phyloP scores from a whole-genome alignment of 37 sponge, comb jelly and placozoan species.

The Mnemiopsis leidyi region DNA sequence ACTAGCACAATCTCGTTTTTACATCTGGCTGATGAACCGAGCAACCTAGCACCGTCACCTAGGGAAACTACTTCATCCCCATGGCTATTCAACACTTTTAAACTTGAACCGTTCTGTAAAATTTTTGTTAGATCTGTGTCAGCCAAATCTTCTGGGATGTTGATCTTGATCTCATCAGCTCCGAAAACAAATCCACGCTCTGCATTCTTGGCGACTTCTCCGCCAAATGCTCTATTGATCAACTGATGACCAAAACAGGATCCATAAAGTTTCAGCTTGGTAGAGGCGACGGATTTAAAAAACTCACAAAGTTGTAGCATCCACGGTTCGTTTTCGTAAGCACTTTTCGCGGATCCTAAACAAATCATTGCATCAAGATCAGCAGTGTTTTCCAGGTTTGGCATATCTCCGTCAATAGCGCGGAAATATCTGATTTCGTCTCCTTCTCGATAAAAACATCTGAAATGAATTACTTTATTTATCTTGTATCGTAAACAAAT shows the following conservation, averaged over 20 bases:
- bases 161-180: background rate
- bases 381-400: background rate
- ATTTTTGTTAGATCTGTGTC: background rate
- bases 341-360: background rate
- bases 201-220: background rate
- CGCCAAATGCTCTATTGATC: slow-evolving; percentile 19
- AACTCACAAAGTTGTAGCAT: slow-evolving; percentile 26
- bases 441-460: background rate
- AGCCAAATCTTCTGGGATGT: background rate
- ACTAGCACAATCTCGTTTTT: background rate
- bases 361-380: slow-evolving; percentile 24
- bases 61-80: slow-evolving; percentile 7
- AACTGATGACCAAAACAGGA: slow-evolving; percentile 21
- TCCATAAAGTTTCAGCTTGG: background rate
- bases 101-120: background rate
- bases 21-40: background rate
- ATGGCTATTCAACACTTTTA: slow-evolving; percentile 11
- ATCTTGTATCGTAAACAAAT: too few relatives aligned
- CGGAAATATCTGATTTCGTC: background rate
- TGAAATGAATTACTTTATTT: background rate
- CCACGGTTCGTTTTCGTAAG: slow-evolving; percentile 33
- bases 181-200: background rate
- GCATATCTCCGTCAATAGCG: slow-evolving; percentile 6
- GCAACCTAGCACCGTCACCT: background rate
- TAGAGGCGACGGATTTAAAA: background rate